Conservation (phyloP, 35 echinoderm and acorn worm genomes). For the Antedon bifida region DNA sequence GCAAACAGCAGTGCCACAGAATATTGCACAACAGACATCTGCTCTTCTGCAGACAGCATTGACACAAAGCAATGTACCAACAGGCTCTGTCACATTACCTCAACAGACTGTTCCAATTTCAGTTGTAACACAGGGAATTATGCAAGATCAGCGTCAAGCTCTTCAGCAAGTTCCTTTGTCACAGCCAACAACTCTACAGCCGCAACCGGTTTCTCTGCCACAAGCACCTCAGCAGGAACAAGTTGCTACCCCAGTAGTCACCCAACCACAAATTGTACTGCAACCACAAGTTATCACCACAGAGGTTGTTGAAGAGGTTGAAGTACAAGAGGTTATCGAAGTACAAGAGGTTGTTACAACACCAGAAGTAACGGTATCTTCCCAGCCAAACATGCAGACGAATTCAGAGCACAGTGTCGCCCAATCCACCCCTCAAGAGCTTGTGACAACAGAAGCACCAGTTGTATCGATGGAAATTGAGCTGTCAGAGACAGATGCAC, state of each 20-base stretch:
- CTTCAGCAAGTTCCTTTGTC: neutral
- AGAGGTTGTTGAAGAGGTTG: too few relatives aligned
- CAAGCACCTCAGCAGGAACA: too few relatives aligned
- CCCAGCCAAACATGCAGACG: neutral
- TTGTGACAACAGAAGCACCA: neutral
- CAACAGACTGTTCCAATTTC: neutral
- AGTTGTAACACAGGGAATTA: neutral
- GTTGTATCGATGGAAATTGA: neutral
- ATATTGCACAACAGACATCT: neutral
- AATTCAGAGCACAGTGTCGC: neutral
- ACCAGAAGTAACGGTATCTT: neutral
- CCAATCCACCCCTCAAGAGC: neutral
- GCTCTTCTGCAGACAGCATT: neutral
- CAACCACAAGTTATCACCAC: too few relatives aligned
- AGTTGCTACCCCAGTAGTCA: too few relatives aligned
- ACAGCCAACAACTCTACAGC: neutral
- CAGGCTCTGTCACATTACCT: neutral
- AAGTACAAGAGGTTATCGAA: neutral
- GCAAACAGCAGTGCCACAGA: neutral
- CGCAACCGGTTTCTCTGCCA: too few relatives aligned
- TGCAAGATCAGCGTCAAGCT: neutral
- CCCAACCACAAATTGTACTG: too few relatives aligned
- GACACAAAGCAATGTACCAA: too few relatives aligned
- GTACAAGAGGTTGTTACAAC: neutral
- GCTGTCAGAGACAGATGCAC: neutral